phyloP scores from a whole-genome alignment of 2,888 invertebrate species.

The Melolontha melolontha region DNA sequence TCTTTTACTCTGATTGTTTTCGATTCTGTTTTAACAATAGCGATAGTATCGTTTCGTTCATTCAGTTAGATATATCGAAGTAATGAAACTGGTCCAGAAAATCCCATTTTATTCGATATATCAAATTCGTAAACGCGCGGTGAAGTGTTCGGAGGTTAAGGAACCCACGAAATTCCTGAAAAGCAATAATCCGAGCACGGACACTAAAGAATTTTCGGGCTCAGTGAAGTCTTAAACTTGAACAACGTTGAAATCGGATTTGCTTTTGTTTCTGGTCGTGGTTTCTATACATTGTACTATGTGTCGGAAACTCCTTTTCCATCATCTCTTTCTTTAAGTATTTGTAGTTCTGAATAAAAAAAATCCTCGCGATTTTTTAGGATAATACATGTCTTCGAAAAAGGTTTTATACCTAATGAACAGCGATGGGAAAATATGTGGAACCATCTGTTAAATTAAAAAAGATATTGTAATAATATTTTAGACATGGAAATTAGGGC shows the following conservation, averaged over 20 bases:
- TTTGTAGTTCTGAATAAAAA: too few species aligned
- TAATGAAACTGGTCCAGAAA: constrained; percentile 16
- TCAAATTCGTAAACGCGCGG: constrained; percentile 28
- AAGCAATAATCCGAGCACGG: constrained; percentile 40
- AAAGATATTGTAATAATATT: too few species aligned
- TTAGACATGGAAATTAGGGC: too few species aligned
- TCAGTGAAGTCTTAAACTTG: constrained; percentile 39
- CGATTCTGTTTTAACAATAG: too few species aligned
- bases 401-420: too few species aligned
- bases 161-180: constrained; percentile 38
- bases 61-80: constrained; percentile 2
- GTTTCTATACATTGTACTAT: constrained; percentile 34
- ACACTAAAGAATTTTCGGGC: constrained; percentile 40
- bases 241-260: constrained; percentile 40
- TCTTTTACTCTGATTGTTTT: too few species aligned
- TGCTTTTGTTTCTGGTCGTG: constrained; percentile 30
- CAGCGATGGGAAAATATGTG: too few species aligned
- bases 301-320: neutral
- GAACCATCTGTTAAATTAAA: too few species aligned
- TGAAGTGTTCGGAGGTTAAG: constrained; percentile 31
- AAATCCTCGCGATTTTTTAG: too few species aligned
- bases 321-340: neutral
- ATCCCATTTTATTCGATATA: constrained; percentile 12
- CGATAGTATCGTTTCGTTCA: too few species aligned
- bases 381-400: too few species aligned